A percentile compares a stretch with the other conserved stretches of the same genome.
Evolutionary conservation across 2,888 invertebrate species (phyloP).

Genomic region (Arenicola marina): DNA sequence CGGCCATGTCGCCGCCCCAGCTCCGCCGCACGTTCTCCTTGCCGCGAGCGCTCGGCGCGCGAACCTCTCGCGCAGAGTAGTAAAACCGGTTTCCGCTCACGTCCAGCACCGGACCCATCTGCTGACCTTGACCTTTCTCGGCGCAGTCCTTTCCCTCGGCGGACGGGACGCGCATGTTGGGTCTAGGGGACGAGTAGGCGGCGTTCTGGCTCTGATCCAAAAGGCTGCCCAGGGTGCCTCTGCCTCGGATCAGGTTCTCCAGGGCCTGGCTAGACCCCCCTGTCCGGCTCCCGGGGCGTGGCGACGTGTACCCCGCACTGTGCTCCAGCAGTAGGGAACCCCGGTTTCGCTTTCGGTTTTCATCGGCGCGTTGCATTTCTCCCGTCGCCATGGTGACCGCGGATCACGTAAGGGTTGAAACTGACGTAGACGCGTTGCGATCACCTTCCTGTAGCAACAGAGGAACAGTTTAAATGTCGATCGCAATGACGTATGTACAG

Average conservation of each 20-base stretch:
- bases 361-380: not conserved
- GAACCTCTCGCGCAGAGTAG: slow-evolving; percentile 1
- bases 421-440: no score
- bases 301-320: slow-evolving; percentile 8
- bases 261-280: slow-evolving; percentile 7
- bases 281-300: slow-evolving; percentile 11
- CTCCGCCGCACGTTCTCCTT: slow-evolving; percentile 4
- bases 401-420: no score
- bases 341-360: slow-evolving; percentile 8
- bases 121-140: not conserved
- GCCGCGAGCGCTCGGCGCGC: not conserved
- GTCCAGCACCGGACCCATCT: slow-evolving; percentile 14
- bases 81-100: slow-evolving; percentile 15
- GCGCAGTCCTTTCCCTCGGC: not conserved
- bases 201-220: slow-evolving; percentile 14
- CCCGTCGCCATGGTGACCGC: not conserved
- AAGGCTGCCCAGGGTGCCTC: slow-evolving; percentile 12
- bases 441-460: no score
- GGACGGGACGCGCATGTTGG: not conserved
- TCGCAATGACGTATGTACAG: no score
- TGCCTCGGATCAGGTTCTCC: slow-evolving; percentile 11
- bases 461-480: no score
- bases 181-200: slow-evolving; percentile 11
- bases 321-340: slow-evolving; percentile 11
- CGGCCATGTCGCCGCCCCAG: slow-evolving; percentile 9